Base-by-base conservation (phyloP, 2,797 vertebrate species). In the Bradypus variegatus region DNA sequence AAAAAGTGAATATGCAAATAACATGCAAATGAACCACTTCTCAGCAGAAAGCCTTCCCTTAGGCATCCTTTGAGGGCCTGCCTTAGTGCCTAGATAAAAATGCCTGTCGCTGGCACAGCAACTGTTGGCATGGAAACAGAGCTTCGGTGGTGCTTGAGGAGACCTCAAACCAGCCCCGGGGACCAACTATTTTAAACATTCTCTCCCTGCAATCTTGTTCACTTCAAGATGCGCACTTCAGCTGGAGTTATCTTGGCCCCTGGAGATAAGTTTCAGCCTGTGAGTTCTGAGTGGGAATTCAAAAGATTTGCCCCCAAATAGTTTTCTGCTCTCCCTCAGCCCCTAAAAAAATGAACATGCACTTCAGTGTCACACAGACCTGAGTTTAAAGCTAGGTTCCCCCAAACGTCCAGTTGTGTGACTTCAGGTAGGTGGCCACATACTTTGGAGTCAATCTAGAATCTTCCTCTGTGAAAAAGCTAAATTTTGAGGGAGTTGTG, bases 101-200 rank as follows among this genome's bases (percentile, higher is more conserved):
- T 21, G 91, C 86, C 91, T 8, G 21, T 29, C 75, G 60, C 73
- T 7, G 72, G 86, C 94, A 76, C 55, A 13, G 93, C 67, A 62
- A 84, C 65, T 19, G 94, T 96, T 38, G 92, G 85, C 93, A 94
- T 96, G 94, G 95, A 90, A 91, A 96, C 91, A 0, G 85, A 53
- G 48, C 86, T 89, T 93, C 86, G n/a, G 16, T 21, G 65, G 82
- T n/a, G 81, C 80, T 93, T 6, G 25, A 76, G 90, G 87, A 89
- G 90, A 70, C 64, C 48, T 77, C 41, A 41, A 31, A 69, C 45
- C 73, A 78, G 77, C 48, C 88, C 78, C 2, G 1, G 21, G 33
- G 83, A 78, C 38, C 88, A 70, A 41, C 94, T 86, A 33, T 86
- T 92, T 21, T 12, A 90, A 92, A 86, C 78, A 79, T 65, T 36